Base-by-base conservation (phyloP, 2,113 vertebrate genomes). In the Cynoglossus semilaevis region DNA sequence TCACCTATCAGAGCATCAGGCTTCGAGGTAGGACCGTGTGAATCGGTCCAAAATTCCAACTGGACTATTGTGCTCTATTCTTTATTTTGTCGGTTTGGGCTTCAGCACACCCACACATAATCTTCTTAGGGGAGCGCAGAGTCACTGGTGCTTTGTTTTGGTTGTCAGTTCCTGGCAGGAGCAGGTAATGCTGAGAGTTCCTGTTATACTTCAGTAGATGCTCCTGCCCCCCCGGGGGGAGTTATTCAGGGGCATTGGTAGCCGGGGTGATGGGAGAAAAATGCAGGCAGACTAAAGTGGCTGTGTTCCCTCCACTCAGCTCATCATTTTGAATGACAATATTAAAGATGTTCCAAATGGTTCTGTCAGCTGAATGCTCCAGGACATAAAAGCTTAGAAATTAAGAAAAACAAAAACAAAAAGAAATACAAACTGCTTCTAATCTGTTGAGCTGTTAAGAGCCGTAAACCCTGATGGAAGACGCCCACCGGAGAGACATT, bases 151-250 rank as follows among this genome's bases (percentile, higher is more conserved):
- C 47, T 72, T 74, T 68, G 73, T 81, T 58, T 73, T 60, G 75
- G 54, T 75, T 81, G 65, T 83, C 65, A 74, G 67, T 60, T 74
- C 46, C 54, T 71, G 76, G 60, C 69, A 80, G 60, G 34, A 60
- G 54, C 59, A 86, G 64, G 67, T 79, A 62, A 62, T 68, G 57
- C 55, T 9, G 44, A 74, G 51, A 18, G 10, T 77, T 71, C 34
- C 37, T 69, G 57, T 66, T 72, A 58, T 58, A 65, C 71, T 72
- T 67, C 42, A 35, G 64, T 65, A 58, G 46, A 69, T 44, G 55
- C 22, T 29, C 6, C 6, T 48, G 56, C 34, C 54, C 63, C 7
- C 55, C 71, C 46, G 55, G 50, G 34, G 70, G 81, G 57, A 35
- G 71, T 58, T 65, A 42, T 69, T 53, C 48, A 36, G 63, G 66